Evolutionary conservation across 2,888 invertebrate genomes (phyloP), one percentile per base, ranked within the genome.

Genomic region (Chydorus sphaericus): DNA sequence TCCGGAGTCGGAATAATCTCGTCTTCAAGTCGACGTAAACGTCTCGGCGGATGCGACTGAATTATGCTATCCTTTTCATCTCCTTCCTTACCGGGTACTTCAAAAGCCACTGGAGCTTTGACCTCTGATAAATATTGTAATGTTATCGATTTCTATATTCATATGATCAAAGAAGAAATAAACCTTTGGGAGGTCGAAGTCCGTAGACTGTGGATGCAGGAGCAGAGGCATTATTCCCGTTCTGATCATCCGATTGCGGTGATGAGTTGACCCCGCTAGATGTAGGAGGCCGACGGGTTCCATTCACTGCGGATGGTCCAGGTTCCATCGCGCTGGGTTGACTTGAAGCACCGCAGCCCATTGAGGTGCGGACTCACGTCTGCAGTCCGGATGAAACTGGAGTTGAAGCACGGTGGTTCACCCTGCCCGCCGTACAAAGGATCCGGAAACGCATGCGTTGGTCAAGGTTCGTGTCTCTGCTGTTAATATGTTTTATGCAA

Each of bases 1-100:
- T 55, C 55, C 14, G 18, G 33, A 4, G 55, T 48, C 23, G 49
- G 28, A 23, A 55, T 30, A 26, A 49, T 48, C 33, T 55, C 48
- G 16, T 55, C 55, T 33, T 55, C 55, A 16, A 55, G 36, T n/a
- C 55, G 55, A 8, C 55, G 49, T 20, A 55, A 49, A 6, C 55
- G 55, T 26, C 39, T 55, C 1, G 55, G 55, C 20, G 55, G 55
- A 55, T 55, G 55, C n/a, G 23, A 23, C 28, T 55, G 37, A 36
- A 55, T 55, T 31, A 55, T 55, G 3, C 49, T 49, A 16, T 23
- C 39, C 16, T 18, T 33, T 36, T 55, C 48, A 14, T 31, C 28
- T n/a, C 20, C 48, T 4, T 36, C 23, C n/a, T 48, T 20, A 14
- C 28, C 55, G 18, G 55, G 49, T 14, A 55, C 55, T 55, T 55